Evolutionary conservation across 2,113 vertebrate genomes (phyloP).

Genomic region (Psophia crepitans): DNA sequence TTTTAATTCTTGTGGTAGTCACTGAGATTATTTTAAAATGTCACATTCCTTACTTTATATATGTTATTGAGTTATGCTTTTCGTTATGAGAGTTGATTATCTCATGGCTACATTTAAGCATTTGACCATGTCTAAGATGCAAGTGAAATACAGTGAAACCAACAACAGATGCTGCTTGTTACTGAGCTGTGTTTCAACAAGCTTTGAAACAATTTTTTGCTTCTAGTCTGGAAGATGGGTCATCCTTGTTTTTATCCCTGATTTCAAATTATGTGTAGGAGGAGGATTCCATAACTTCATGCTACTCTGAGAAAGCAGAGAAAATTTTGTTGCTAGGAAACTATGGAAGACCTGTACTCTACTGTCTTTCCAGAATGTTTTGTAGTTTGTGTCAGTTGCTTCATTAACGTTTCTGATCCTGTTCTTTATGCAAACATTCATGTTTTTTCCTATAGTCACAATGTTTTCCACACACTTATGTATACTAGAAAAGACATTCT

Average conservation of each 20-base stretch:
- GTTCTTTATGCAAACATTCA: neutral
- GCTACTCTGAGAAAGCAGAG: constrained; percentile 52
- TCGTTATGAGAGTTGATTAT: neutral
- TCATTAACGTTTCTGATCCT: neutral
- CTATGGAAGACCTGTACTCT: constrained; percentile 23
- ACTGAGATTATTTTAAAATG: neutral
- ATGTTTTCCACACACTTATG: neutral
- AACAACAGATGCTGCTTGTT: neutral
- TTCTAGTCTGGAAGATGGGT: neutral
- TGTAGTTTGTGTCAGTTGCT: constrained; percentile 11
- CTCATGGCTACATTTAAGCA: neutral
- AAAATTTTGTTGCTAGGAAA: constrained; percentile 76
- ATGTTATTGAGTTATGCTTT: neutral
- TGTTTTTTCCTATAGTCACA: neutral
- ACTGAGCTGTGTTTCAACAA: neutral
- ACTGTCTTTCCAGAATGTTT: constrained; percentile 36
- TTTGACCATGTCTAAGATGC: neutral
- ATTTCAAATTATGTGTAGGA: constrained; percentile 60
- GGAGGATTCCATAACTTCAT: constrained; percentile 53
- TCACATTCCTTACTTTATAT: neutral
- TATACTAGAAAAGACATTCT: neutral
- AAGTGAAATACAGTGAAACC: neutral
- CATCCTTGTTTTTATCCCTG: constrained; percentile 51
- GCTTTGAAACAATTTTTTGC: neutral
- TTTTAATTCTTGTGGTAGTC: neutral